Base-by-base conservation (phyloP, 2,888 invertebrate species). In the Thereva unica region DNA sequence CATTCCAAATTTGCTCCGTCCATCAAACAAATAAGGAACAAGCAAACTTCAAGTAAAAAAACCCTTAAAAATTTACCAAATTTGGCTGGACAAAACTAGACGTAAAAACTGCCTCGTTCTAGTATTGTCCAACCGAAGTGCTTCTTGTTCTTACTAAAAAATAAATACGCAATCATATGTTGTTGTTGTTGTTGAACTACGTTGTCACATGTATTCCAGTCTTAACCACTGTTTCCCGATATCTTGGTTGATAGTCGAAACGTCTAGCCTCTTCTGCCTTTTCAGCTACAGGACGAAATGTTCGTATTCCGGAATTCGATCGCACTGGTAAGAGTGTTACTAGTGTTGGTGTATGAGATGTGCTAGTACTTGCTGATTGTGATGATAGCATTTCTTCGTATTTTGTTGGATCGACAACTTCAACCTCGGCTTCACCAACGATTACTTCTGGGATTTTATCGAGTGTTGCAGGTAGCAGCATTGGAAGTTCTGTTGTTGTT, bases 301-400 rank as follows among this genome's bases (percentile, higher is more conserved):
- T 90, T 70, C 89, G 87, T 4, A 91, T 84, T 0, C 91, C 91
- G 0, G 90, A 86, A 78, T 92, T 92, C 1, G 92, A 92, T 75
- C 91, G 89, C 0, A 88, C 91, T 1, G 92, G 92, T 66, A 91
- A 81, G 49, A 92, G 78, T 0, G 91, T 92, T 1, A 86, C 86
- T 23, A 87, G 74, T n/a, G 81, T 80, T 61, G 78, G 75, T 3
- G 75, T 72, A 71, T 78, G 73, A 6, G 76, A 73, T 50, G 78
- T 77, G 6, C 42, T 64, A 34, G 54, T 47, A 5, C 54, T 64
- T 23, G 74, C 67, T 10, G 74, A 73, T 3, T 75, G 57, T 79
- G 80, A 77, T 59, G 77, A 75, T 9, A 81, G 71, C 72, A 81
- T 78, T 72, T 81, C 81, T 64, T 82, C 82, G 68, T 81, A 81